Percentiles rank a stretch among this genome's conserved stretches.
These are phyloP conservation scores for Halcyon senegalensis DNA, from an alignment of 2,113 vertebrate species.

Conservation along the genomic window DNA sequence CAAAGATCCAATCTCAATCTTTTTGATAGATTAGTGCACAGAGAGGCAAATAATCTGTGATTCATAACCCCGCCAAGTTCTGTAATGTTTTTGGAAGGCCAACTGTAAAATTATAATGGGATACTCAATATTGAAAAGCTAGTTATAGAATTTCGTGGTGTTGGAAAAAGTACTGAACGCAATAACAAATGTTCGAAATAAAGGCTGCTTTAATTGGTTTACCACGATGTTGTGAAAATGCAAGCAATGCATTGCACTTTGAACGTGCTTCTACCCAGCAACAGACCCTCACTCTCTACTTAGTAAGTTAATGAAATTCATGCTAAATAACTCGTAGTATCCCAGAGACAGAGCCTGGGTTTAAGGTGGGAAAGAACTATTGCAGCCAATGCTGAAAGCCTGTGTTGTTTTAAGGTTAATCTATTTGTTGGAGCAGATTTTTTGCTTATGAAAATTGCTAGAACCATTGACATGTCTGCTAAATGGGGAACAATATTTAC, in stretches of 20 bases:
- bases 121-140: conserved; percentile 26
- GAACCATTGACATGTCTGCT: conserved; percentile 4
- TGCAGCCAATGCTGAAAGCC: background rate
- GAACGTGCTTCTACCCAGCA: background rate
- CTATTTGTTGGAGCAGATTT: conserved; percentile 18
- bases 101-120: conserved; percentile 40
- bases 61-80: conserved; percentile 13
- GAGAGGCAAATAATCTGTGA: conserved; percentile 33
- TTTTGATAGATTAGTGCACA: conserved; percentile 20
- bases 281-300: background rate
- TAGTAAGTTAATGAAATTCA: background rate
- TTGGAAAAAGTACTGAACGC: conserved; percentile 22
- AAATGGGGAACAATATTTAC: conserved; percentile 39
- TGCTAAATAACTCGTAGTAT: background rate
- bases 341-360: background rate
- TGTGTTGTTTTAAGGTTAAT: conserved; percentile 32
- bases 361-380: background rate
- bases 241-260: background rate
- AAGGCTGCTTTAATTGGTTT: conserved; percentile 52
- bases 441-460: conserved; percentile 33
- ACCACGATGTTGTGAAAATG: background rate
- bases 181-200: conserved; percentile 39
- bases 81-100: conserved; percentile 59
- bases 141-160: conserved; percentile 8
- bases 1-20: background rate